Evolutionary conservation across 2,888 invertebrate genomes (phyloP).

Genomic region (Dastarcus helophoroides): DNA sequence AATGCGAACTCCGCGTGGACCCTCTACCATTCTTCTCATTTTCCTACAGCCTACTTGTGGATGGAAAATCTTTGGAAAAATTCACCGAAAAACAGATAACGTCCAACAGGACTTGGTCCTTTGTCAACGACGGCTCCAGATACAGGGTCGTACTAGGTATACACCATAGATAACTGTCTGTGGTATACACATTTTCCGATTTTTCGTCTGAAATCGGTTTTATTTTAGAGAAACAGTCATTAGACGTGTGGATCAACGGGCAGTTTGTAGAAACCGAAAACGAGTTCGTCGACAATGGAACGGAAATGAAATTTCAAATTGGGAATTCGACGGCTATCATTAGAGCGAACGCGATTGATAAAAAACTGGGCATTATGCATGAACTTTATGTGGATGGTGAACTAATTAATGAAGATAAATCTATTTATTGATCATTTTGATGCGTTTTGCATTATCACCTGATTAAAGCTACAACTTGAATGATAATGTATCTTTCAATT

Average conservation of each 20-base stretch:
- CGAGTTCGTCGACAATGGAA: conserved; percentile 74
- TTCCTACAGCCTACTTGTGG: conserved; percentile 68
- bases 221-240: conserved; percentile 55
- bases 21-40: conserved; percentile 65
- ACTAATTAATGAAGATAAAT: conserved; percentile 30
- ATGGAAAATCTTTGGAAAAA: conserved; percentile 68
- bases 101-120: conserved; percentile 63
- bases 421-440: too few species aligned
- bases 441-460: too few species aligned
- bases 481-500: too few species aligned
- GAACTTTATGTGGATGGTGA: conserved; percentile 28
- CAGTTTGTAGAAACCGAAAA: conserved; percentile 58
- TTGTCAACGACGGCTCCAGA: conserved; percentile 41
- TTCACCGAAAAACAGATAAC: conserved; percentile 72
- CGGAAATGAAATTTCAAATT: conserved; percentile 66
- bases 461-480: too few species aligned
- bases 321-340: conserved; percentile 39
- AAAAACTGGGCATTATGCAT: conserved; percentile 34
- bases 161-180: conserved; percentile 19
- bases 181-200: not conserved
- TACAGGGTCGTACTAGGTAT: conserved; percentile 63
- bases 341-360: conserved; percentile 43
- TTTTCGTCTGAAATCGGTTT: not conserved
- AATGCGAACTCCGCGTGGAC: conserved; percentile 42
- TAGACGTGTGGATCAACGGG: conserved; percentile 70